Evolutionary conservation across 2,113 vertebrate genomes (phyloP), one percentile per base, ranked within the genome.

Genomic region (Thamnaconus septentrionalis): DNA sequence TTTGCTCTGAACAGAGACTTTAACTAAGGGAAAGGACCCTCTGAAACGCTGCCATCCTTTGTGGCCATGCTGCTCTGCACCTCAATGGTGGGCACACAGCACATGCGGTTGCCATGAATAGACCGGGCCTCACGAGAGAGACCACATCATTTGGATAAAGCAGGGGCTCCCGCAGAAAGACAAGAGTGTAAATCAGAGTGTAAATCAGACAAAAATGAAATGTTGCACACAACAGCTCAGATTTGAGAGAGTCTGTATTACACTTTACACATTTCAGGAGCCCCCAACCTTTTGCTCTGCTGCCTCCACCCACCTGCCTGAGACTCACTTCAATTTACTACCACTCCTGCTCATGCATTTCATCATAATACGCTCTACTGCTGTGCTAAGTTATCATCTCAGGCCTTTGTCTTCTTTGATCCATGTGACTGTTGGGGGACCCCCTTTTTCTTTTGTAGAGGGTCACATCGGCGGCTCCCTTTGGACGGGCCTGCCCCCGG

Each of bases 91-190:
- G 82, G 81, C 88, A 84, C 79, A 59, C 87, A 73, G 87, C 87
- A 88, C 87, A 90, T 88, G 88, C 85, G 85, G 83, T 76, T 78
- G 66, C 67, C 76, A 73, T 88, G 87, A 90, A 90, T 86, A 85
- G 87, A 31, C 69, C 78, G 64, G 83, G 86, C 88, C 85, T 79
- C 82, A 78, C 67, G 83, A 88, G 87, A 88, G 87, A 88, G 85
- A 80, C 80, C 81, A 66, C 86, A 78, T 87, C 79, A 56, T 78
- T 83, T 71, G 85, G 86, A 84, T 81, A 84, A 86, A 86, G 85
- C 82, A 71, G 42, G 11, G 74, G 79, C 77, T 84, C 82, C 79
- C 76, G 75, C 80, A 82, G 76, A 80, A 81, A 82, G 72, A 75
- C 64, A 80, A 79, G 86, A 81, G 18, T 31, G 18, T 48, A 71